Evolutionary conservation across 2,888 invertebrate species (phyloP), one percentile per base, ranked within the genome.

Genomic region (Parnassius glacialis): DNA sequence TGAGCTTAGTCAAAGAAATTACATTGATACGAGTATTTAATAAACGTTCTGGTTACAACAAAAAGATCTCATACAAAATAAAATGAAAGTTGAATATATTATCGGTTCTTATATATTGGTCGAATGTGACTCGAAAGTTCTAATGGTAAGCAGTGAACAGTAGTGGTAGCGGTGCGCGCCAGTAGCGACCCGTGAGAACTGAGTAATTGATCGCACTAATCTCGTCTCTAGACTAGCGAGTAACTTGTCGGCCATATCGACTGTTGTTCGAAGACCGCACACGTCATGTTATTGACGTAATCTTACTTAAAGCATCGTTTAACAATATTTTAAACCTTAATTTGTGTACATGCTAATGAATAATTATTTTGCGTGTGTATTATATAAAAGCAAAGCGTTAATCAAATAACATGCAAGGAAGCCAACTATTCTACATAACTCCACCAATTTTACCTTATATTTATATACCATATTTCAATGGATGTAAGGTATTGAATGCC

Each of bases 141-240:
- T 58, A 58, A 62, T 62, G 54, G 43, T 48, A 42, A 48, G 16
- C 48, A 67, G 65, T 61, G 71, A 67, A 69, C 67, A 51, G 63
- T 62, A 60, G 69, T 67, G 70, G 68, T 64, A 61, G 63, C 59
- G 63, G 69, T 70, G 70, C 73, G 69, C 62, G 67, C 66, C 68
- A 62, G 71, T 73, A 70, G 72, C 69, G 65, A 57, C 67, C 67
- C 88, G 88, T 89, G 89, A 86, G 90, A 89, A 88, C 87, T 74
- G 70, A 80, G 76, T 84, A 84, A 87, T 87, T 87, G 87, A 86
- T 85, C 80, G 79, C 71, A 75, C 79, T 85, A 85, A 88, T 88
- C 87, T 84, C 78, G 83, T 84, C 83, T 79, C 68, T 78, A 75
- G 72, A 74, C 70, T 72, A 68, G 67, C 70, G 47, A 48, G 16